A percentile compares a stretch with the other conserved stretches of the same genome.
These are phyloP conservation scores for Vannuccia rotundouncinata DNA, from an alignment of 2,888 invertebrate genomes.

Conservation along the genomic window DNA sequence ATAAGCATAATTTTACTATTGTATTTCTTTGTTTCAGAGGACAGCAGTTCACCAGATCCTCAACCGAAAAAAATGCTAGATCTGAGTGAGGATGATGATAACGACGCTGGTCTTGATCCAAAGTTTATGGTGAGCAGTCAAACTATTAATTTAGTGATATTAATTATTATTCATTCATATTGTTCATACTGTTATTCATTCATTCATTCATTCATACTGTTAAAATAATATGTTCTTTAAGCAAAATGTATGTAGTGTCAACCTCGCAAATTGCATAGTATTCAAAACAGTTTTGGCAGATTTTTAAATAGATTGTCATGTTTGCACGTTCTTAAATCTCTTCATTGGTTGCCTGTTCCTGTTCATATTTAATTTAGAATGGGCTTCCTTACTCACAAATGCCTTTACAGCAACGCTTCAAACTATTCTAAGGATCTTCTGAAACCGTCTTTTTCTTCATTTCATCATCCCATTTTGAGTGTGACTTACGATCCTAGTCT, in stretches of 20 bases:
- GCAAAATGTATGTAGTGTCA: not conserved
- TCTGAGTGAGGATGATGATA: constrained; percentile 40
- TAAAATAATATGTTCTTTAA: not conserved
- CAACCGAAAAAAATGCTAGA: constrained; percentile 32
- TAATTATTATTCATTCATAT: not conserved
- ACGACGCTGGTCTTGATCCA: constrained; percentile 36
- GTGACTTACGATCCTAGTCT: not conserved
- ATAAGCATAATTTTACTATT: too few relatives aligned
- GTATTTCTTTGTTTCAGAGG: not conserved
- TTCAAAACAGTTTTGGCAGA: not conserved
- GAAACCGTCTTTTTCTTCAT: not conserved
- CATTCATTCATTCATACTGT: not conserved
- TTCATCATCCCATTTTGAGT: not conserved
- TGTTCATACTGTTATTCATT: not conserved
- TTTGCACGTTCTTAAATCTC: not conserved
- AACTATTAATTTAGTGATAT: too few relatives aligned
- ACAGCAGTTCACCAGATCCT: not conserved
- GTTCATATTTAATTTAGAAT: not conserved
- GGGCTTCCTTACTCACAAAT: not conserved
- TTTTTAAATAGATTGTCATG: not conserved
- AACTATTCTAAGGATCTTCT: not conserved
- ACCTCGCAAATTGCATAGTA: not conserved
- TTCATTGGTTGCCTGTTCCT: not conserved
- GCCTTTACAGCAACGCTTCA: not conserved
- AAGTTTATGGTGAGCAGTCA: not conserved